Evolutionary conservation across 2,888 invertebrate genomes (phyloP).

Genomic region (Exocentrus adspersus): DNA sequence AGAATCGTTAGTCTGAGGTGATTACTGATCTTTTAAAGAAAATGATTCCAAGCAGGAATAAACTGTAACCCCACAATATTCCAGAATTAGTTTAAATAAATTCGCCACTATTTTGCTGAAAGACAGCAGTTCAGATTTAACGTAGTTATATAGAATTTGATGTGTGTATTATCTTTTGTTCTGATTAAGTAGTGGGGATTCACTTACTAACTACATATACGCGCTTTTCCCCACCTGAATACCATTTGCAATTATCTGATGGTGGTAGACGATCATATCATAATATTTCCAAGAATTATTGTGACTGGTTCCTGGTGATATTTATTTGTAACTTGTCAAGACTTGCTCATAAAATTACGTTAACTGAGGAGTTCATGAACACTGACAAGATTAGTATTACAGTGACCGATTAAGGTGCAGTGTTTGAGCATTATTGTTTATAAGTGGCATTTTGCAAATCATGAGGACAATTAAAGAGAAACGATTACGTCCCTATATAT

Average conservation of each 20-base stretch:
- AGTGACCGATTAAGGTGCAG: constrained; percentile 3
- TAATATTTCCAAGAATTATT: constrained; percentile 15
- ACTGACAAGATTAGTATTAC: neutral
- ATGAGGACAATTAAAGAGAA: neutral
- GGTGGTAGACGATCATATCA: constrained; percentile 3
- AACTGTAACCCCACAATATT: too few relatives aligned
- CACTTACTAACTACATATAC: neutral
- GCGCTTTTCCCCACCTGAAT: constrained; percentile 1
- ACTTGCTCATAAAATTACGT: neutral
- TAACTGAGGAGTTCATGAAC: constrained; percentile 1
- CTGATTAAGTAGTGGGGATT: constrained; percentile 21
- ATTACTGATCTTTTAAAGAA: too few relatives aligned
- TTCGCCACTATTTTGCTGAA: too few relatives aligned
- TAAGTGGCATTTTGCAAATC: neutral
- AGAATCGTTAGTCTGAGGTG: too few relatives aligned
- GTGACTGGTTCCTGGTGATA: neutral
- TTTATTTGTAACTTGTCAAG: constrained; percentile 4
- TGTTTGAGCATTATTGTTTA: neutral
- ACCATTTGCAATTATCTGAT: constrained; percentile 3
- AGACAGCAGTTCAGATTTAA: too few relatives aligned
- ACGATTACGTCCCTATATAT: neutral
- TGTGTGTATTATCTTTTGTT: neutral
- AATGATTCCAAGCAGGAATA: too few relatives aligned
- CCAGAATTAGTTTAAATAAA: too few relatives aligned
- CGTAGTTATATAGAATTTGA: too few relatives aligned